Base-by-base conservation (phyloP, 2,113 vertebrate genomes). In the Ciconia stormi region DNA sequence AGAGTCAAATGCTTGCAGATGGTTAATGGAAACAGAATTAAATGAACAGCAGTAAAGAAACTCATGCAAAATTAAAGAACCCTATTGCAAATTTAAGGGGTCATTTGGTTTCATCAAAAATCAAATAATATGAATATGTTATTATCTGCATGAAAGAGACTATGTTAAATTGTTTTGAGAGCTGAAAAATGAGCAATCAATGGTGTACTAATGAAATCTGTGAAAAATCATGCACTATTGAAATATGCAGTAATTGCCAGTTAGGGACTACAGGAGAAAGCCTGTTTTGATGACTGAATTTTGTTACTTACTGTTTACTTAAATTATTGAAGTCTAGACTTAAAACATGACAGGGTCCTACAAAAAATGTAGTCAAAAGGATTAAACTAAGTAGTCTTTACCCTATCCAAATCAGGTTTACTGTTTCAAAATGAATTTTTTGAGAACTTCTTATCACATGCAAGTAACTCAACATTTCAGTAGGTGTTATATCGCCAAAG, bases 21-120 rank as follows among this genome's bases (percentile, higher is more conserved):
- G 98, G 98, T 97, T 98, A 98, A 98, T 98, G 97, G 98, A 98
- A 98, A 98, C 92, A 98, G 97, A 98, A 98, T 98, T 98, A 98
- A 98, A 98, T 97, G 97, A 98, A 98, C 97, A 97, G 97, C 97
- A 97, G 98, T 98, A 98, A 98, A 97, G 97, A 98, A 98, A 98
- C 95, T 97, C 96, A 98, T 98, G 96, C 90, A 98, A 98, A 98
- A 98, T 98, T 98, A 98, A 98, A 98, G 97, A 98, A 98, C 81
- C 71, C 91, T 97, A 97, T 93, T 98, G 96, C 97, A 98, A 98
- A 98, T 98, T 97, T 97, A 98, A 98, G 98, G 96, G 98, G 98
- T 98, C 97, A 98, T 98, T 98, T 98, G 96, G 95, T 98, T 98
- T 98, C 96, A 98, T 98, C 97, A 98, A 97, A 98, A 98, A 98